These are phyloP conservation scores for Sterrhoptilus dennistouni DNA, from an alignment of 2,113 vertebrate species.

Conservation along the genomic window DNA sequence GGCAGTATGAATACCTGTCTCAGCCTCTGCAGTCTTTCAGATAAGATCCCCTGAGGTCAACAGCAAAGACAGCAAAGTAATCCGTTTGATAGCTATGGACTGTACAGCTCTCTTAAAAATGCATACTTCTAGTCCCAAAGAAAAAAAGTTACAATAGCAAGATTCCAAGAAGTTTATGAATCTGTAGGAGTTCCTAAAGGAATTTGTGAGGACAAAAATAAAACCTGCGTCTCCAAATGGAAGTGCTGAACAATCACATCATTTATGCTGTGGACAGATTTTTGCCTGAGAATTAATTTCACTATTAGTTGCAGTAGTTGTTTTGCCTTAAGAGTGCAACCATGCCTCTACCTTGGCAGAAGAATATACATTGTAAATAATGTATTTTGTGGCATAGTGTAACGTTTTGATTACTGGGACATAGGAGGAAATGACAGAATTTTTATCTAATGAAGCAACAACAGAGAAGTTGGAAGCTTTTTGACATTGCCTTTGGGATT, in stretches of 20 bases:
- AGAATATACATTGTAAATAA: background rate
- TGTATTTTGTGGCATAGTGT: background rate
- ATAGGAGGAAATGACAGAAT: background rate
- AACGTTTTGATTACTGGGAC: background rate
- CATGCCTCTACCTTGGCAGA: background rate
- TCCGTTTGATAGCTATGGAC: background rate
- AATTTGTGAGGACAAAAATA: background rate
- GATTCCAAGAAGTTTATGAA: background rate
- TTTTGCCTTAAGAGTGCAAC: background rate
- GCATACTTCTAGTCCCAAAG: background rate
- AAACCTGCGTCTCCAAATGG: background rate
- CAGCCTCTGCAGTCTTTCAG: background rate
- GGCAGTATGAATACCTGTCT: background rate
- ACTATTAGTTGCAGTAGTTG: background rate
- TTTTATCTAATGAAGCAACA: background rate
- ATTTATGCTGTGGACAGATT: background rate
- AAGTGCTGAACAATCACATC: background rate
- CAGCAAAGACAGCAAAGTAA: background rate
- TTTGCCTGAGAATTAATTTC: background rate
- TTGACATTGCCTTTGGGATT: background rate
- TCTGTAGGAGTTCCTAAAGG: slow-evolving; percentile 1
- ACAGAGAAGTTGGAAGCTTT: background rate
- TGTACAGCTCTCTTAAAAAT: background rate
- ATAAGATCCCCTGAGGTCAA: background rate
- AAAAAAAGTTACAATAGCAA: background rate